A percentile compares a stretch with the other conserved stretches of the same genome.
Conservation (phyloP, 1,140 invertebrate species). For the Pseudomyrmex flavicornis region DNA sequence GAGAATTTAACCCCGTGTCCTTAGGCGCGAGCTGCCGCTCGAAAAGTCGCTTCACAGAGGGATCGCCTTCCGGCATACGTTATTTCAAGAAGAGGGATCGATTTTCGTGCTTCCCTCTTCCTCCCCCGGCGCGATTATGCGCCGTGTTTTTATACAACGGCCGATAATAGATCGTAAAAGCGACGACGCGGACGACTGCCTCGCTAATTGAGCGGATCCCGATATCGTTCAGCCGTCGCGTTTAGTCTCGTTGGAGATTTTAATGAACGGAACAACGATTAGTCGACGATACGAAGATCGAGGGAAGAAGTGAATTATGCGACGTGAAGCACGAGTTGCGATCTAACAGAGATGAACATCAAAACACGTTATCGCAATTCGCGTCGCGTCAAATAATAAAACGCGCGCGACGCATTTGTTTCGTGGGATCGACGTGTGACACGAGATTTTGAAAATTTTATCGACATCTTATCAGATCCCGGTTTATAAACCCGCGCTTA, state of each 20-base stretch:
- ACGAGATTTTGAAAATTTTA: slow-evolving; percentile 9
- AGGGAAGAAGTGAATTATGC: slow-evolving; percentile 17
- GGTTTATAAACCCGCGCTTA: too few relatives aligned
- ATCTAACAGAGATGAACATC: slow-evolving; percentile 30
- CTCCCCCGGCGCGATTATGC: slow-evolving; percentile 22
- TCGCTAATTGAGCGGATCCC: slow-evolving; percentile 47
- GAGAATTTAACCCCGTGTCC: not conserved
- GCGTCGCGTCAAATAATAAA: slow-evolving; percentile 2
- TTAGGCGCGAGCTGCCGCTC: slow-evolving; percentile 8
- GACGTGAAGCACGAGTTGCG: slow-evolving; percentile 17
- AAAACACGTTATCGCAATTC: not conserved
- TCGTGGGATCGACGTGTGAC: not conserved
- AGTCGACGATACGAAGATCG: slow-evolving; percentile 1
- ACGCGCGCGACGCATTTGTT: not conserved
- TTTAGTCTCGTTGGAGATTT: slow-evolving; percentile 48
- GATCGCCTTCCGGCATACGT: slow-evolving; percentile 4
- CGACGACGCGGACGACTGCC: slow-evolving; percentile 43
- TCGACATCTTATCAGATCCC: not conserved
- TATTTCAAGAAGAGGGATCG: slow-evolving; percentile 16
- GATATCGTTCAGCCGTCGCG: slow-evolving; percentile 43
- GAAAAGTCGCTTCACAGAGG: slow-evolving; percentile 25
- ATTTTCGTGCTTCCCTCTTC: not conserved
- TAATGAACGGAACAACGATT: slow-evolving; percentile 35
- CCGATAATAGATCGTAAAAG: slow-evolving; percentile 48
- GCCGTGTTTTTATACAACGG: slow-evolving; percentile 39